Conservation (phyloP, 2,797 vertebrate genomes). For the Lemur catta region DNA sequence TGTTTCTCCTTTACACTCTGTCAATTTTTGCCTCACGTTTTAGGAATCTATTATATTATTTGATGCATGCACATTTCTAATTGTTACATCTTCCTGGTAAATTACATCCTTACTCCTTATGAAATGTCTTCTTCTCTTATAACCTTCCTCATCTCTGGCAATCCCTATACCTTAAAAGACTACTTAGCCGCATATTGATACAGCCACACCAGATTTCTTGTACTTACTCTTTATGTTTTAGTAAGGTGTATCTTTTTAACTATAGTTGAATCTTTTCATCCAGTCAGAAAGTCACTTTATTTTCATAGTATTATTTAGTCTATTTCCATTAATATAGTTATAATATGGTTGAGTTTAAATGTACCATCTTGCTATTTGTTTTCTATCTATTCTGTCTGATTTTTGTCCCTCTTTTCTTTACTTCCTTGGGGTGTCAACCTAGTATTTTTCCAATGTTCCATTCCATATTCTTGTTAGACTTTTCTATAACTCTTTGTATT, state of each 20-base stretch:
- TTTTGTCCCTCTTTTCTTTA: not conserved
- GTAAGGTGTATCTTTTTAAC: not conserved
- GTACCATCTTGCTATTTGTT: not conserved
- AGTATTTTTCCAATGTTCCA: not conserved
- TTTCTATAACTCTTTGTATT: not conserved
- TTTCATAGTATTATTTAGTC: not conserved
- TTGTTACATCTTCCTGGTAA: not conserved
- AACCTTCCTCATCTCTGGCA: not conserved
- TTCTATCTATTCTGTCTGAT: not conserved
- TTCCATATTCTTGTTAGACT: not conserved
- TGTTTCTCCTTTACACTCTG: not conserved
- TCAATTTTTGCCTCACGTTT: not conserved
- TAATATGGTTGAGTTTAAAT: not conserved
- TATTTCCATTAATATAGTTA: not conserved
- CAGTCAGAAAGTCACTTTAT: not conserved
- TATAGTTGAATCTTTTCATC: not conserved
- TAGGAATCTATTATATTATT: not conserved
- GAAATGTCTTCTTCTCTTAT: not conserved
- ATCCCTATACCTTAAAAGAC: not conserved
- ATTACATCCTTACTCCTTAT: not conserved
- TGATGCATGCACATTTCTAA: not conserved
- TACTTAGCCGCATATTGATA: not conserved
- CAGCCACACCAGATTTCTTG: not conserved
- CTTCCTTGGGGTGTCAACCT: not conserved
- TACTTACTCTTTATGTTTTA: not conserved